Base-by-base conservation (phyloP, 2,113 vertebrate genomes). In the Gopherus evgoodei region DNA sequence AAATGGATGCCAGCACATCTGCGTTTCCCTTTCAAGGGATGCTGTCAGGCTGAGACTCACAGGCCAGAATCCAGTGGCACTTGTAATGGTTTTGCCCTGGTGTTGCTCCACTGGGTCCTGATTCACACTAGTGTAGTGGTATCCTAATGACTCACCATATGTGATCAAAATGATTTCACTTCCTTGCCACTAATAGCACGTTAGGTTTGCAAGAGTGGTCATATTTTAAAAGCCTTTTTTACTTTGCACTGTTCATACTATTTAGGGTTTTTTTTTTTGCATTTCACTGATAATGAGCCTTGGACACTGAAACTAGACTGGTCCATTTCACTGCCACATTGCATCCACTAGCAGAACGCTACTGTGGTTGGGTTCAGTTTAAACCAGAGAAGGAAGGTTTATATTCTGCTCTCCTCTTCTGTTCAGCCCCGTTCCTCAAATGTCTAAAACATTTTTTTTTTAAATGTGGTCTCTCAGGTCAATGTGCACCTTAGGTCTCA, bases 1-100 rank as follows among this genome's bases (percentile, higher is more conserved):
- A 90, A 81, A 91, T 91, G 29, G 14, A 49, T 93, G 75, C 83
- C 57, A 42, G 59, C 90, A 94, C 93, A 91, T 79, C 62, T n/a
- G 2, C 50, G 12, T 52, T 78, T 69, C 13, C 29, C 19, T 92
- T 92, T 85, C 44, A 86, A 96, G n/a, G 24, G 5, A 11, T 86
- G 14, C 42, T 88, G 38, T 91, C 90, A 93, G 86, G 35, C 76
- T 79, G 4, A 25, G 87, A 31, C 57, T 91, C 27, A 6, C 69
- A n/a, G 52, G 88, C 38, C 54, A 56, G 80, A 96, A 86, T 85
- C 44, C 52, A 47, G 31, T 53, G 17, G 85, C 17, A 3, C 86
- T 91, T 84, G 31, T 87, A 75, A 31, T 0, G 2, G 49, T 81
- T 92, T 95, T 75, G 49, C 82, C 8, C 31, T 89, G 53, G 4